Base-by-base conservation (phyloP, 2,797 vertebrate species). In the Morelia viridis region DNA sequence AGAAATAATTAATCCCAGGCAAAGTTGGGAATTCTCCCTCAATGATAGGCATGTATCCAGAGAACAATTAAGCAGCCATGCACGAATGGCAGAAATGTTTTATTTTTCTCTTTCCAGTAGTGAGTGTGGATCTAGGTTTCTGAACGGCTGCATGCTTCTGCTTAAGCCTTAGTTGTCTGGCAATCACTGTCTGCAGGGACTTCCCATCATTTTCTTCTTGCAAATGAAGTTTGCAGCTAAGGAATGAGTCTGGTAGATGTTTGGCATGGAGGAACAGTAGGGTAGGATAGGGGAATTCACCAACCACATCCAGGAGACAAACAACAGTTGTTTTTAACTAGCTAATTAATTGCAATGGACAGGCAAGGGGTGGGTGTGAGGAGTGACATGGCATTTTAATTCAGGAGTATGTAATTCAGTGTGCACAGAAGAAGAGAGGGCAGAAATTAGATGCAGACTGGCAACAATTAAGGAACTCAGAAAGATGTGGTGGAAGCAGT, bases 51-150 rank as follows among this genome's bases (percentile, higher is more conserved):
- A 93, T 94, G 95, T 90, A 57, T 90, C 94, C 93, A 92, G 94
- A 96, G 94, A 96, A 95, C 91, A 96, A 96, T 96, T 95, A 95
- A 95, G 35, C 91, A 92, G 92, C 93, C 96, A 87, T 86, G 93
- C 89, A 58, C 62, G 87, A 64, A 86, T 88, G 89, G 90, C 89
- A 80, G 46, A 85, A 94, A 1, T 88, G 24, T 65, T 96, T 84
- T 61, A 53, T 1, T 71, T 96, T 93, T 87, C 94, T 91, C 31
- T 85, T 92, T 94, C 88, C 93, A 94, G 95, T 50, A 89, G 71
- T 22, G 90, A 6, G 93, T 87, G 89, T 85, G 88, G 92, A 26
- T 76, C 93, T 93, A 89, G 92, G 88, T 92, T 95, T 80, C 90
- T 0, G 0, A 92, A 92, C 0, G 92, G 89, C 80, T 93, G 93